phyloP scores from a whole-genome alignment of 2,888 invertebrate species.

The Tenthredo scrophulariae region DNA sequence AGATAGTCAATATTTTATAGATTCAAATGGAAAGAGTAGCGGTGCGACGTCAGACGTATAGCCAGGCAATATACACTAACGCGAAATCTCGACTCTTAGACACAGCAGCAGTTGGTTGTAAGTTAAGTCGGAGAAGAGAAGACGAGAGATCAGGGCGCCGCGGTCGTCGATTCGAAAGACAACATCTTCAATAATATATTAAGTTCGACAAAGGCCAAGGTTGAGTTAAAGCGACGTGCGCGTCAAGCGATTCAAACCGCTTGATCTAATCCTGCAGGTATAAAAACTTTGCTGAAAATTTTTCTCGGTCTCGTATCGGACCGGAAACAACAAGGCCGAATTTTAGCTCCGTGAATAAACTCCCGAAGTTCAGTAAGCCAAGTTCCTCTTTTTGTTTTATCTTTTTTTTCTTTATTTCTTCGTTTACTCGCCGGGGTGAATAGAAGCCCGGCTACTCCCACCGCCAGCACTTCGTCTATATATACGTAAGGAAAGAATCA shows the following conservation, averaged over 20 bases:
- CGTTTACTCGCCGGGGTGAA: neutral
- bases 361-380: neutral
- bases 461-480: neutral
- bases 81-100: neutral
- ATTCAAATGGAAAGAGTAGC: neutral
- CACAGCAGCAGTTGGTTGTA: no score
- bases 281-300: neutral
- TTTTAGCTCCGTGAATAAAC: neutral
- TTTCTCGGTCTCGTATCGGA: neutral
- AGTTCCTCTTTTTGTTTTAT: neutral
- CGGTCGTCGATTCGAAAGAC: constrained; percentile 31
- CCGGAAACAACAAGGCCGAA: constrained; percentile 24
- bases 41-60: neutral
- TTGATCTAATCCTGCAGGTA: neutral
- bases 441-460: neutral
- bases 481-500: neutral
- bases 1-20: constrained; percentile 18
- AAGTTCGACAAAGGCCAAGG: constrained; percentile 50
- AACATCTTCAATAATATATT: constrained; percentile 51
- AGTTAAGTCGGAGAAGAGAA: neutral
- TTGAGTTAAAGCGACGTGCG: constrained; percentile 41
- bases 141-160: neutral
- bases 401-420: neutral
- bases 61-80: neutral
- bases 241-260: neutral